Evolutionary conservation across 1,140 invertebrate species (phyloP), one percentile per base, ranked within the genome.

Genomic region (Epicauta chinensis): DNA sequence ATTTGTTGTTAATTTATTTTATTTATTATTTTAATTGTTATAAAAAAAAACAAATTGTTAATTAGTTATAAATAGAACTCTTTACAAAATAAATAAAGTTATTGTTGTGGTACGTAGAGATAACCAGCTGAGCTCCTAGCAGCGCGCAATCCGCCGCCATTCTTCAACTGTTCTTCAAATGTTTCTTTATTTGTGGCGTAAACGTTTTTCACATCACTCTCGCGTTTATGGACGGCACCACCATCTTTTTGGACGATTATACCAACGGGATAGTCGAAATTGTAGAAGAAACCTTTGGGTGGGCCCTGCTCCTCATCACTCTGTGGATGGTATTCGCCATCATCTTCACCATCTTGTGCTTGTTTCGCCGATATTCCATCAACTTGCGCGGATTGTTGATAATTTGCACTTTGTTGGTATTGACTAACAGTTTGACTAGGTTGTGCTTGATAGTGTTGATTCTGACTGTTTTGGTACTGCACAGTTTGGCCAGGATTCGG

Each of bases 281-380:
- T 77, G 63, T 83, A 83, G 73, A 80, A 82, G 72, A 83, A 83
- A 43, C 81, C 81, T 64, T 76, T 77, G 31, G 81, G 81, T 17
- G 79, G 79, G n/a, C 80, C 80, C 53, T 75, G 71, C 58, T 73
- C 71, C 36, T 59, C 58, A 40, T 61, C 50, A 7, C 23, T 23
- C 32, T 59, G 59, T 23, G 40, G 48, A 17, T 59, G 53, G 32
- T 58, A 62, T 40, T 53, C 31, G 6, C 55, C 58, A n/a, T 56
- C 59, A 34, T 66, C 56, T 40, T 61, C 55, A 6, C 58, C 39
- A 1, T 53, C 38, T 48, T 29, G 35, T 47, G 9, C 31, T 46
- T 35, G 5, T 29, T 30, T 45, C 30, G 32, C 30, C 7, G 16
- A 17, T 38, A 7, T 13, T 10, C 13, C n/a, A n/a, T n/a, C n/a